phyloP scores from a whole-genome alignment of 1,140 invertebrate species.

The Plectrocnemia conspersa region DNA sequence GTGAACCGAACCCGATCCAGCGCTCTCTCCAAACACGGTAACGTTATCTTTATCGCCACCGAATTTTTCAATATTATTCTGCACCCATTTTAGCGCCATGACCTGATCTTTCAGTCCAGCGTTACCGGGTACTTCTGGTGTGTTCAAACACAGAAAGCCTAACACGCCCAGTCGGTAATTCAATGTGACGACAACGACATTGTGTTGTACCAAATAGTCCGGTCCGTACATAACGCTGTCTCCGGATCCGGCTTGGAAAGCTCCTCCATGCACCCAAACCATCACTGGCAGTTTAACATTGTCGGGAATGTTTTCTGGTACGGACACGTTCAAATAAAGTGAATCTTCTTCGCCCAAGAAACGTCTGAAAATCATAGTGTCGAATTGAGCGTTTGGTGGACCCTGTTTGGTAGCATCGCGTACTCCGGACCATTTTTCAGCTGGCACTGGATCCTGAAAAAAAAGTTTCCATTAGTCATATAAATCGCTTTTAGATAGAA shows the following conservation, averaged over 20 bases:
- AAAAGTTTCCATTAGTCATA: too few species aligned
- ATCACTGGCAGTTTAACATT: constrained; percentile 58
- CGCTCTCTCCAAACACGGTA: constrained; percentile 6
- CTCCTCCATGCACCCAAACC: constrained; percentile 60
- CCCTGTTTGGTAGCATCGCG: constrained; percentile 44
- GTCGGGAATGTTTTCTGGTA: constrained; percentile 38
- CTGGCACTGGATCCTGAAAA: constrained; percentile 47
- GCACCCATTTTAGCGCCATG: constrained; percentile 9
- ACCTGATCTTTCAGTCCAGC: constrained; percentile 54
- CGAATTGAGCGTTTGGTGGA: constrained; percentile 32
- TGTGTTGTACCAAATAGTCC: constrained; percentile 59
- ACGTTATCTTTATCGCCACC: constrained; percentile 7
- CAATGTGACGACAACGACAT: constrained; percentile 63
- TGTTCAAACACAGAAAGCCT: constrained; percentile 57
- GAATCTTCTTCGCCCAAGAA: constrained; percentile 9
- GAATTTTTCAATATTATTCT: constrained; percentile 13
- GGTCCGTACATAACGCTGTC: constrained; percentile 57
- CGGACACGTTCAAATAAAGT: constrained; percentile 12
- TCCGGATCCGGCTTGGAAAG: constrained; percentile 58
- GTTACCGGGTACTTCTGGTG: constrained; percentile 58
- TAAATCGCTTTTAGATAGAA: too few species aligned
- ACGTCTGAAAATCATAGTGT: too few species aligned
- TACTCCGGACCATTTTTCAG: constrained; percentile 44
- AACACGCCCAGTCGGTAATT: constrained; percentile 66
- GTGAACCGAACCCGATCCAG: constrained; percentile 44